Conservation (phyloP, 2,888 invertebrate species). For the Amphimallon solstitiale region DNA sequence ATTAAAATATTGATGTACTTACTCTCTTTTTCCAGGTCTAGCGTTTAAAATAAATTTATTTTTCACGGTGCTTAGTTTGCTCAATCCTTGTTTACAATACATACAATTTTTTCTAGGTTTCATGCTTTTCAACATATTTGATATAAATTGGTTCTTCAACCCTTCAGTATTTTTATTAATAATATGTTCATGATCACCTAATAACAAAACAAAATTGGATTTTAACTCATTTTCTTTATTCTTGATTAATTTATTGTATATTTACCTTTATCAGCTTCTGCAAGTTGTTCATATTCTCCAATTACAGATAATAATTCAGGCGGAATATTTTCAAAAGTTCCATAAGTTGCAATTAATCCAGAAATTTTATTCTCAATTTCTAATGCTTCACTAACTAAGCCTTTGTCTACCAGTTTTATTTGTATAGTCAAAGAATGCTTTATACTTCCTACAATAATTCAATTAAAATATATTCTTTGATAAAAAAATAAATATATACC, state of each 20-base stretch:
- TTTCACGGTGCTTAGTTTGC: slow-evolving; percentile 69
- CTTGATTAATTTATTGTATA: slow-evolving; percentile 21
- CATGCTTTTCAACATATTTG: slow-evolving; percentile 52
- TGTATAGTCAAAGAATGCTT: slow-evolving; percentile 69
- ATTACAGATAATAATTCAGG: slow-evolving; percentile 46
- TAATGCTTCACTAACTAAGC: slow-evolving; percentile 77
- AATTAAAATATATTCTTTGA: not conserved
- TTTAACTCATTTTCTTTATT: slow-evolving; percentile 4
- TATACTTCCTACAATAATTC: slow-evolving; percentile 55
- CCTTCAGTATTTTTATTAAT: slow-evolving; percentile 56
- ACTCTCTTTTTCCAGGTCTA: too few species aligned
- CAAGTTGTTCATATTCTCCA: slow-evolving; percentile 54
- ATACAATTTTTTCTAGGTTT: slow-evolving; percentile 66
- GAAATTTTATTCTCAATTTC: slow-evolving; percentile 64
- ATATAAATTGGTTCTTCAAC: slow-evolving; percentile 53
- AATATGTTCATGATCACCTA: slow-evolving; percentile 50
- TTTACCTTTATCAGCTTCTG: slow-evolving; percentile 44
- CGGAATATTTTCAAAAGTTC: slow-evolving; percentile 52
- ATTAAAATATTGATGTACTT: not conserved
- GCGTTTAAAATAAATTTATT: slow-evolving; percentile 67
- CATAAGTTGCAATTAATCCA: slow-evolving; percentile 49
- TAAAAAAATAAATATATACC: slow-evolving; percentile 56
- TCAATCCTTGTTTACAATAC: slow-evolving; percentile 66
- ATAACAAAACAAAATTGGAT: slow-evolving; percentile 17
- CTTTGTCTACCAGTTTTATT: slow-evolving; percentile 76